Evolutionary conservation across 1,140 invertebrate genomes (phyloP).

Genomic region (Drosophila triauraria): DNA sequence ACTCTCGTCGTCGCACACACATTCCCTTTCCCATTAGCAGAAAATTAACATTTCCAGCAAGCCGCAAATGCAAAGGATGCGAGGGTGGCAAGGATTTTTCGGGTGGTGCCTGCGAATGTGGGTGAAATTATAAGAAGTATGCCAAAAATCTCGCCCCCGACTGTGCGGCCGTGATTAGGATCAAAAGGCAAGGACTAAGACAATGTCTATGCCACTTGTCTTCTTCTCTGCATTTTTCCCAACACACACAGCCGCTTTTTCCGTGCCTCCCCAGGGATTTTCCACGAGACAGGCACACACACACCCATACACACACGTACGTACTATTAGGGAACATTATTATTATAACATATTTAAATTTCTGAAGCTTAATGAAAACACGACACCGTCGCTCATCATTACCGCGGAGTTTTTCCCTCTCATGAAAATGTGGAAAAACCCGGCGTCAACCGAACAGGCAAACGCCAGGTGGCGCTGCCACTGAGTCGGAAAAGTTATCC

Average conservation of each 20-base stretch:
- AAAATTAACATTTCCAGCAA: constrained; percentile 52
- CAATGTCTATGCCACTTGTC: constrained; percentile 41
- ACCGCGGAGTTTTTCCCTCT: constrained; percentile 37
- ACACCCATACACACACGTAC: constrained; percentile 20
- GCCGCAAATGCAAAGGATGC: constrained; percentile 43
- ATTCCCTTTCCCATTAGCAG: constrained; percentile 32
- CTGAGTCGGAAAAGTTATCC: constrained; percentile 34
- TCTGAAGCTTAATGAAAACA: constrained; percentile 74
- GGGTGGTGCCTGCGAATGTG: constrained; percentile 21
- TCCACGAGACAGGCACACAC: constrained; percentile 34
- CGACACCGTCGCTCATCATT: constrained; percentile 80
- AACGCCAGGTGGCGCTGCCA: constrained; percentile 30
- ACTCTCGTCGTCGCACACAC: constrained; percentile 3
- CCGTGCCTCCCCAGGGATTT: constrained; percentile 29
- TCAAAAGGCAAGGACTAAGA: constrained; percentile 46
- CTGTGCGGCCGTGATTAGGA: constrained; percentile 46
- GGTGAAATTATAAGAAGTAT: constrained; percentile 35
- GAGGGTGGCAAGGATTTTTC: not conserved
- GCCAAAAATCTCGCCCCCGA: constrained; percentile 47
- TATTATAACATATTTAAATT: constrained; percentile 78
- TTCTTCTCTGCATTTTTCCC: constrained; percentile 26
- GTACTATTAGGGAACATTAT: constrained; percentile 65
- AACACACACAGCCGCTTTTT: not conserved
- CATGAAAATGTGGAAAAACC: constrained; percentile 21
- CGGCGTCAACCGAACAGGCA: not conserved